phyloP scores from a whole-genome alignment of 2,797 vertebrate genomes.

The Manis javanica region DNA sequence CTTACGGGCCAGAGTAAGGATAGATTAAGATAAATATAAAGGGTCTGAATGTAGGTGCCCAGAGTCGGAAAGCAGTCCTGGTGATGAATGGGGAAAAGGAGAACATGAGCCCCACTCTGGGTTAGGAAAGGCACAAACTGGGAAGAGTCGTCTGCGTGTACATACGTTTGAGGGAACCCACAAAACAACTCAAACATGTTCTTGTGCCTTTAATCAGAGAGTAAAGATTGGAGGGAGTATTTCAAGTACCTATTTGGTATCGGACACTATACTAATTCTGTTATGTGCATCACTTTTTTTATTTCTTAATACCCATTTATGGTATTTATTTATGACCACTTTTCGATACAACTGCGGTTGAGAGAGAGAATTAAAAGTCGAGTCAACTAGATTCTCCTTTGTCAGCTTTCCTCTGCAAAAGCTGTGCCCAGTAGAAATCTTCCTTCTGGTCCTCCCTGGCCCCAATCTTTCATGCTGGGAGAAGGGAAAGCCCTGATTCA shows the following conservation, averaged over 20 bases:
- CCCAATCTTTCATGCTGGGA: slow-evolving; percentile 70
- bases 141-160: background rate
- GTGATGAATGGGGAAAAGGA: background rate
- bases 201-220: background rate
- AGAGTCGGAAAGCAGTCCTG: background rate
- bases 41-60: background rate
- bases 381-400: slow-evolving; percentile 34
- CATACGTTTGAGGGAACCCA: background rate
- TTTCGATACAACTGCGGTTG: background rate
- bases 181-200: background rate
- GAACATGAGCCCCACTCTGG: too few species aligned
- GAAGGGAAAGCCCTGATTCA: slow-evolving; percentile 70
- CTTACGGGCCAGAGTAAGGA: background rate
- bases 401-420: slow-evolving; percentile 58
- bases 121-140: background rate
- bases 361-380: slow-evolving; percentile 49
- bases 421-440: slow-evolving; percentile 42
- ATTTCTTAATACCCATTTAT: background rate
- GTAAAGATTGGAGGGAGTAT: background rate
- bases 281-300: background rate
- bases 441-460: slow-evolving; percentile 1
- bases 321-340: background rate
- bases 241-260: background rate
- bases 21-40: too few species aligned
- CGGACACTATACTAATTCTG: background rate